Evolutionary conservation across 2,888 invertebrate genomes (phyloP).

Genomic region (Smittia sp.): DNA sequence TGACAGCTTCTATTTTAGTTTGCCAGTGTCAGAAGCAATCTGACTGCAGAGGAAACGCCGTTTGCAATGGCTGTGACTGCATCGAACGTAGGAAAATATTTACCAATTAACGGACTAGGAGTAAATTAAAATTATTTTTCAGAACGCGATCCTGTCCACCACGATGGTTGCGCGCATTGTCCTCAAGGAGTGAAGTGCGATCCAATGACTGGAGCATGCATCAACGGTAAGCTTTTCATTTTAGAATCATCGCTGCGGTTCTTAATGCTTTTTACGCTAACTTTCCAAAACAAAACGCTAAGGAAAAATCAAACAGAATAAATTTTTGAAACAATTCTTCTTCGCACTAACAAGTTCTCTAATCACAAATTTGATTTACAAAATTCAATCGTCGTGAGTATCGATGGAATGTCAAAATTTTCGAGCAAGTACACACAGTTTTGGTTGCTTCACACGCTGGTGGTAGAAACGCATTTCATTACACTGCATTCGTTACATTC

Average conservation of each 20-base stretch:
- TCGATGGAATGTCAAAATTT: neutral
- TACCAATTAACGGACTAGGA: constrained; percentile 26
- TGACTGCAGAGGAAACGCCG: constrained; percentile 62
- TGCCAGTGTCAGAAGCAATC: constrained; percentile 68
- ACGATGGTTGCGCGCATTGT: constrained; percentile 68
- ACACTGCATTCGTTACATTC: too few relatives aligned
- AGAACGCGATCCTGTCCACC: constrained; percentile 45
- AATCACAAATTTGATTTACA: neutral
- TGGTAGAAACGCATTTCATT: too few relatives aligned
- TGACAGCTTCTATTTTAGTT: constrained; percentile 54
- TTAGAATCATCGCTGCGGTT: neutral
- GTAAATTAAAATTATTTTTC: constrained; percentile 44
- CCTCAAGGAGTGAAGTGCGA: constrained; percentile 75
- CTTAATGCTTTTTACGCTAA: neutral
- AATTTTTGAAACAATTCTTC: neutral
- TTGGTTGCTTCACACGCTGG: neutral
- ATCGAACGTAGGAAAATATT: constrained; percentile 57
- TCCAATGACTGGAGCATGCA: constrained; percentile 75
- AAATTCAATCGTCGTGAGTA: too few relatives aligned
- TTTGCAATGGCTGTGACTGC: constrained; percentile 72
- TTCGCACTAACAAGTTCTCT: neutral
- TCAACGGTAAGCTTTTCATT: constrained; percentile 66
- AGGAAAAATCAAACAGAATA: neutral
- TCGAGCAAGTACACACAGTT: neutral
- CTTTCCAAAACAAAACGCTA: neutral